Conservation (phyloP, 2,113 vertebrate genomes). For the Phocoena phocoena region DNA sequence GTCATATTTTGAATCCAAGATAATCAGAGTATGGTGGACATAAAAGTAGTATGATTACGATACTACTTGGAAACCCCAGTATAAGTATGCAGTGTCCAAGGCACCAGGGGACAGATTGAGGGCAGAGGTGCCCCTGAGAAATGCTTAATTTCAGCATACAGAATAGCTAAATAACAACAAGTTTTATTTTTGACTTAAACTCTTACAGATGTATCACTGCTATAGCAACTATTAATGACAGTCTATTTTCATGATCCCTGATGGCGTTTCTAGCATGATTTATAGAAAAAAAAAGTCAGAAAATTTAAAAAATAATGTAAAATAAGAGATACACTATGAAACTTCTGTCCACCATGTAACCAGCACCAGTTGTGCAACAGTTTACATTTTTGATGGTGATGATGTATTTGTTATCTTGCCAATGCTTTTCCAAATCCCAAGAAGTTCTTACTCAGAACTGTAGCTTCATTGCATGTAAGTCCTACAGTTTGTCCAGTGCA, state of each 20-base stretch:
- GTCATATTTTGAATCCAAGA: background rate
- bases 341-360: background rate
- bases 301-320: background rate
- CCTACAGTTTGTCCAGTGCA: background rate
- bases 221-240: background rate
- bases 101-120: background rate
- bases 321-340: background rate
- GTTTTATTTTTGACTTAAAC: background rate
- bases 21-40: background rate
- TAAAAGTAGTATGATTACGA: background rate
- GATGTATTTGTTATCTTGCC: background rate
- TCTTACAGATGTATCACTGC: background rate
- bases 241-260: background rate
- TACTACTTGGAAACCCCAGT: background rate
- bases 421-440: background rate
- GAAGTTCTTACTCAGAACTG: background rate
- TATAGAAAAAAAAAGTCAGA: background rate
- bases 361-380: background rate
- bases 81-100: background rate
- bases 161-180: background rate
- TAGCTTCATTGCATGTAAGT: background rate
- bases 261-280: background rate
- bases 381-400: background rate
- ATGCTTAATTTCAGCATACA: background rate
- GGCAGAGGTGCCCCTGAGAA: background rate